Base-by-base conservation (phyloP, 1,140 invertebrate species). In the Caenorhabditis briggsae region DNA sequence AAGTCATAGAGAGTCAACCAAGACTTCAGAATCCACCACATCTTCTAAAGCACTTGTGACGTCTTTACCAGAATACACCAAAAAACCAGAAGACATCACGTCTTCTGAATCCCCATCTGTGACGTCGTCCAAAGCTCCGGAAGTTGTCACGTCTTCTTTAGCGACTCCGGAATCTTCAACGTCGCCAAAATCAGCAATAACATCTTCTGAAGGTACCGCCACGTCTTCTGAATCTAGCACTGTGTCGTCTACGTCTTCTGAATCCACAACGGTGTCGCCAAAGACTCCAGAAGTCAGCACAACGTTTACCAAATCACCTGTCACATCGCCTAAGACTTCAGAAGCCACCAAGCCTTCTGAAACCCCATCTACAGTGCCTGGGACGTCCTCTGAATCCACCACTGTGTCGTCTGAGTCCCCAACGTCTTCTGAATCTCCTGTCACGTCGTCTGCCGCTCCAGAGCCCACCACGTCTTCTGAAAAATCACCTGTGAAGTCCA, bases 181-280 rank as follows among this genome's bases (percentile, higher is more conserved):
- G 9, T 5, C n/a, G 9, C n/a, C 8, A 59, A n/a, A 59, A 20
- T 20, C 58, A 3, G 12, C 50, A 14, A 9, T 53, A 1, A 53
- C 33, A 3, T 33, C 33, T 33, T 33, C 50, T 82, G n/a, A 16
- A 18, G 82, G 14, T 50, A n/a, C 50, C 5, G 2, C 59, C 12
- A 18, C 25, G 23, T 65, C 83, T 43, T 48, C 55, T 14, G 16
- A 46, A 16, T 61, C 83, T 46, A 84, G 25, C 56, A 61, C 83
- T n/a, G 6, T 53, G 9, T 1, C 55, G 16, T n/a, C 82, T 41
- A 14, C 20, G 7, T 46, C 41, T 65, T 65, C 64, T 43, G 64
- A 65, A 65, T 12, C 64, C 20, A 0, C 56, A 3, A 59, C 56
- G 18, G 9, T 11, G 16, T 18, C 16, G 2, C 9, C 55, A 55